Evolutionary conservation across 2,113 vertebrate species (phyloP).

Genomic region (Platichthys stellatus): DNA sequence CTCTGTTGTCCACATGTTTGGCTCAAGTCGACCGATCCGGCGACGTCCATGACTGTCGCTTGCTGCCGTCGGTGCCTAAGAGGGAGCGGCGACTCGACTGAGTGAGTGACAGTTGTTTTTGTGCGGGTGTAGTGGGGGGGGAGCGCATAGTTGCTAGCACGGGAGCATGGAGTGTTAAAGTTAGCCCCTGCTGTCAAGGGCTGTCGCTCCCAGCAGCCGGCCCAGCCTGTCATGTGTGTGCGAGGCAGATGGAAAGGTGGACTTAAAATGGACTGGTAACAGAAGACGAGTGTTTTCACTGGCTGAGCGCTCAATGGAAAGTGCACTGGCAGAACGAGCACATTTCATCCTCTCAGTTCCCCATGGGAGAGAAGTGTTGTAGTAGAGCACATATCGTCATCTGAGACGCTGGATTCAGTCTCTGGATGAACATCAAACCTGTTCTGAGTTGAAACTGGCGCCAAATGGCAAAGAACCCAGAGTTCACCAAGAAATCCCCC

Average conservation of each 20-base stretch:
- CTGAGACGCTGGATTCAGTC: not conserved
- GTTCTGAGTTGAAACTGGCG: not conserved
- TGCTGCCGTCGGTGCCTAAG: slow-evolving; percentile 27
- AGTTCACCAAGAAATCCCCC: not conserved
- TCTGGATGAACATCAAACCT: not conserved
- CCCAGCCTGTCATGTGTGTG: slow-evolving; percentile 24
- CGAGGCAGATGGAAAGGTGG: slow-evolving; percentile 39
- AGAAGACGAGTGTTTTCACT: slow-evolving; percentile 55
- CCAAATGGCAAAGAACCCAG: not conserved
- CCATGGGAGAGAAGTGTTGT: slow-evolving; percentile 6
- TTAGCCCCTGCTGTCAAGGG: slow-evolving; percentile 60
- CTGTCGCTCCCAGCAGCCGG: slow-evolving; percentile 33
- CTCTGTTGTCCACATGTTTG: slow-evolving; percentile 47
- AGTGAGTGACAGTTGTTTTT: slow-evolving; percentile 63
- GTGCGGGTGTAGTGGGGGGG: slow-evolving; percentile 6
- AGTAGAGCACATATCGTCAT: not conserved
- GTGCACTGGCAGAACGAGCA: slow-evolving; percentile 31
- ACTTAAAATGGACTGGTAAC: slow-evolving; percentile 68
- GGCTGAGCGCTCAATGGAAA: slow-evolving; percentile 53
- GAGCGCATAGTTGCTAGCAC: slow-evolving; percentile 14
- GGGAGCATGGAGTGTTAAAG: slow-evolving; percentile 54
- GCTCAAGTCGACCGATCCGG: slow-evolving; percentile 5
- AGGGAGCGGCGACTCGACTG: slow-evolving; percentile 49
- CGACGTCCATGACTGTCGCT: slow-evolving; percentile 35
- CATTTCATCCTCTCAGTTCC: slow-evolving; percentile 3